Evolutionary conservation across 2,113 vertebrate species (phyloP), one percentile per base, ranked within the genome.

Genomic region (Macquaria australasica): DNA sequence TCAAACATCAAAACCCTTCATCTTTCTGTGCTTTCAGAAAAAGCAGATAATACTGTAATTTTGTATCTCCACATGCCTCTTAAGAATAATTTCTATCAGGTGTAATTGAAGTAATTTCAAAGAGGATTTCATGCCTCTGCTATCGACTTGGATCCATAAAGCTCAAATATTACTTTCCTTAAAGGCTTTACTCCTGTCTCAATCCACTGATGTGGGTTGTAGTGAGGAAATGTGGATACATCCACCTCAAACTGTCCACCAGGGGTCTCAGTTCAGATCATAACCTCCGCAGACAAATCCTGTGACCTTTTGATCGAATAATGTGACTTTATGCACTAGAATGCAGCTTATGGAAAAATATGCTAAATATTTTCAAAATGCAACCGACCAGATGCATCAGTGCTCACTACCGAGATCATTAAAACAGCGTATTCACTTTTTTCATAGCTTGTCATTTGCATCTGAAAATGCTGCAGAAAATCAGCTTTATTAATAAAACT

Each of bases 211-310:
- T 15, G 23, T 50, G 75, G n/a, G 12, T 56, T 53, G 31, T 12
- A 4, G n/a, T 31, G 62, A 23, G 5, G 14, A 25, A 45, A 59
- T 28, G 50, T 58, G 64, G 56, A 69, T n/a, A 0, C 62, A 12
- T 66, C 16, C 37, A 60, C 53, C 77, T 67, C 55, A 15, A 6
- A 59, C 28, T 71, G 50, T 37, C 76, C 86, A 84, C 59, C 56
- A 79, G 87, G 77, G 64, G 83, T 76, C 85, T 85, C 83, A 60
- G 64, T 62, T 84, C 45, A 12, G 23, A 53, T 73, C 12, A 59
- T 34, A n/a, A 53, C 70, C 5, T 9, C 8, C 11, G 4, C 15
- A 16, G n/a, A 79, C 18, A 37, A 10, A 34, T 56, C 25, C 23
- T 45, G 31, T 66, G 71, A 56, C 71, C 45, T 25, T 62, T 31